A percentile compares a stretch with the other conserved stretches of the same genome.
phyloP scores from a whole-genome alignment of 2,888 invertebrate genomes.

The Eledona agricola region DNA sequence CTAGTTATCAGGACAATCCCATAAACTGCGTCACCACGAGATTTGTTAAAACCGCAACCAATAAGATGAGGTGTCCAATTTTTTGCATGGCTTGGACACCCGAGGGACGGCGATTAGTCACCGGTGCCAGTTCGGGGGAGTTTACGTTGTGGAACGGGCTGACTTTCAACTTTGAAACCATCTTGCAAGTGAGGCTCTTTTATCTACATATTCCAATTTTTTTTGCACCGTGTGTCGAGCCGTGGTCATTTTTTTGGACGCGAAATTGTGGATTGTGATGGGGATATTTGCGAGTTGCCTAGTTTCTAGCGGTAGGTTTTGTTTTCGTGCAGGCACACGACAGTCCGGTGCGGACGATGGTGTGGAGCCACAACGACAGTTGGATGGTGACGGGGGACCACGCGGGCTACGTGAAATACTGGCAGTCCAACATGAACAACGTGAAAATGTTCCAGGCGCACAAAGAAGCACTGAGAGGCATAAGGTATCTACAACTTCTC shows the following conservation, averaged over 20 bases:
- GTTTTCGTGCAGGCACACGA: conserved; percentile 86
- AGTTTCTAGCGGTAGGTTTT: too few relatives aligned
- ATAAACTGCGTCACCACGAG: conserved; percentile 95
- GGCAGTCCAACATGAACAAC: conserved; percentile 99
- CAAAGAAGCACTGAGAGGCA: conserved; percentile 98
- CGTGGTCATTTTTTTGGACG: too few relatives aligned
- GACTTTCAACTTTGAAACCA: conserved; percentile 99
- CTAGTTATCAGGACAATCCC: conserved; percentile 93
- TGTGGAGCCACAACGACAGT: conserved; percentile 98
- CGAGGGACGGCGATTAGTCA: conserved; percentile 95
- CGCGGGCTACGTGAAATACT: conserved; percentile 98
- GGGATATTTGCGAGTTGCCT: too few relatives aligned
- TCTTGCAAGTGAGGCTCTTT: conserved; percentile 80
- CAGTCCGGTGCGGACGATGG: conserved; percentile 98
- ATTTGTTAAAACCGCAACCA: conserved; percentile 99
- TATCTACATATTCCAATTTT: conserved; percentile 3
- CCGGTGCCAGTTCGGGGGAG: conserved; percentile 99
- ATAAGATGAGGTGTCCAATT: conserved; percentile 99
- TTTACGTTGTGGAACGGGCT: conserved; percentile 99
- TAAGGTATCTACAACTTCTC: conserved; percentile 79
- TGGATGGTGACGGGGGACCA: conserved; percentile 99
- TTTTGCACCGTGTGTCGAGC: neutral
- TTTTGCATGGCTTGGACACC: conserved; percentile 99
- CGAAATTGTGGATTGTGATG: too few relatives aligned
- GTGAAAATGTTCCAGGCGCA: conserved; percentile 99